These are phyloP conservation scores for Actinernus sp. DNA, from an alignment of 92 coral and sea anemone species.

Conservation along the genomic window DNA sequence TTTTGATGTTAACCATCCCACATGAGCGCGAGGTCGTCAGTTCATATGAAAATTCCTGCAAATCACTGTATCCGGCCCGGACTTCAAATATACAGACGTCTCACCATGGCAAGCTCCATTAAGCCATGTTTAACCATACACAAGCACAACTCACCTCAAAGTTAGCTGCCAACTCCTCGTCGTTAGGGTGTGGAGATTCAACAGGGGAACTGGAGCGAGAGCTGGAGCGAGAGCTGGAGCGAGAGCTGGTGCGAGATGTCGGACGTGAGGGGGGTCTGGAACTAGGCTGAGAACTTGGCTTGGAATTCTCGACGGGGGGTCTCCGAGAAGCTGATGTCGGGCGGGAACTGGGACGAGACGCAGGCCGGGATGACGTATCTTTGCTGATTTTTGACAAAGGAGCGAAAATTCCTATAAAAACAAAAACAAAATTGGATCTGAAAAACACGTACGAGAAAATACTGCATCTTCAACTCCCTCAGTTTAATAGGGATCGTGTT, in stretches of 20 bases:
- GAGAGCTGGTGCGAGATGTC: constrained; percentile 66
- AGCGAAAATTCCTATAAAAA: constrained; percentile 82
- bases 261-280: constrained; percentile 66
- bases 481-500: no score
- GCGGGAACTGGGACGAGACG: constrained; percentile 68
- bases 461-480: no score
- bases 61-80: no score
- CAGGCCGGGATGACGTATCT: constrained; percentile 36
- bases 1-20: no score
- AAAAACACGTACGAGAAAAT: background rate
- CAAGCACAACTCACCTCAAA: constrained; percentile 50
- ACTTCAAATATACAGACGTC: no score
- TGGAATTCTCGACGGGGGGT: constrained; percentile 44
- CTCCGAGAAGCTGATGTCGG: constrained; percentile 80
- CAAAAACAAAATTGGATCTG: background rate
- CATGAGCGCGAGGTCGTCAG: no score
- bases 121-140: no score
- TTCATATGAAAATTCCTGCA: no score
- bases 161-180: constrained; percentile 28
- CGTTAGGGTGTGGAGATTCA: constrained; percentile 51
- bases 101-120: no score
- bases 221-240: constrained; percentile 70
- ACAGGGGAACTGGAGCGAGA: constrained; percentile 91
- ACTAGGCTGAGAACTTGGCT: constrained; percentile 47
- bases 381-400: constrained; percentile 88